Evolutionary conservation across 2,888 invertebrate genomes (phyloP), one percentile per base, ranked within the genome.

Genomic region (Sicus ferrugineus): DNA sequence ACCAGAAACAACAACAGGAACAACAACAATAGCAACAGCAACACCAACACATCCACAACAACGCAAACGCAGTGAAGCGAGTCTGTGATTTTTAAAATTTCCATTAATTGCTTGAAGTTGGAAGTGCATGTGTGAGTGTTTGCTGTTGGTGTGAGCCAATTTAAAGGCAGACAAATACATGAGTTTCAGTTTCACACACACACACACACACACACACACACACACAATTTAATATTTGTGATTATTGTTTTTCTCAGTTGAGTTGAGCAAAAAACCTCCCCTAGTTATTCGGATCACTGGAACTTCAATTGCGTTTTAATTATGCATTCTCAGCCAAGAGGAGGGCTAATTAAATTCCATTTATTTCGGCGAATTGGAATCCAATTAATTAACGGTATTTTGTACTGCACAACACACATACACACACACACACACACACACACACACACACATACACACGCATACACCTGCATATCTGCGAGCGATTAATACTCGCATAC

Each of bases 351-450:
- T 34, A 7, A 14, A 34, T 34, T 34, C 14, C 9, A 34, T 34
- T 34, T 34, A 34, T 34, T 34, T 34, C 14, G 34, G 9, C 14
- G 14, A 34, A 34, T 34, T 34, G 34, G 9, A 34, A 9, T 34
- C 34, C 34, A 34, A 9, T 34, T 7, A 34, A 34, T 1, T 34
- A 9, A 9, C 34, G 34, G 9, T 34, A 9, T 34, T 67, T 63
- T 46, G 50, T 31, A 26, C 59, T 6, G 31, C 56, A 50, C 63
- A 67, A 34, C 4, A 28, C 59, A 67, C 34, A 3, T 42, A 59
- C 30, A 50, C 34, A 64, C 14, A 46, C 67, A 72, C 30, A 70
- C 61, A 64, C 30, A 42, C 21, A 54, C 7, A 68, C 16, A 64
- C 7, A 59, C 54, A 48, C 14, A 28, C 52, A 52, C 23, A 52